Evolutionary conservation across 2,113 vertebrate genomes (phyloP).

Genomic region (Petromus typicus): DNA sequence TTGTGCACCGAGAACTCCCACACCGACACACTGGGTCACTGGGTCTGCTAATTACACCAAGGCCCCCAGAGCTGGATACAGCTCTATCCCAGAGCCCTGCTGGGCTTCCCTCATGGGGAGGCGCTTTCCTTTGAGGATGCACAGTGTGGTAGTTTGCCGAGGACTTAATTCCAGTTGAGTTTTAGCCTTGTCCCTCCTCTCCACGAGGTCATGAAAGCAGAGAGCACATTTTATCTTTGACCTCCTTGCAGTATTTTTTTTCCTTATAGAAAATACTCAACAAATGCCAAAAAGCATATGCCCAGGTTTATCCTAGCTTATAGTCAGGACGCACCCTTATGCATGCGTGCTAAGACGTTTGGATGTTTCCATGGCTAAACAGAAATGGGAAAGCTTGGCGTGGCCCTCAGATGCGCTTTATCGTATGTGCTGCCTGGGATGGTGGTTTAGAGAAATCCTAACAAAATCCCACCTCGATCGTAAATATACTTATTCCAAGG

Average conservation of each 20-base stretch:
- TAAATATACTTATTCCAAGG: neutral
- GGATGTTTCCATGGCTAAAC: neutral
- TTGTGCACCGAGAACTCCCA: neutral
- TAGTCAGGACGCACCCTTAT: neutral
- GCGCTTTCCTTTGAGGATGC: neutral
- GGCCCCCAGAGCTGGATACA: neutral
- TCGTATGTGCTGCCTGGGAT: neutral
- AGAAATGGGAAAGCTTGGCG: conserved; percentile 14
- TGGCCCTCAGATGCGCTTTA: neutral
- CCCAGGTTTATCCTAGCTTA: neutral
- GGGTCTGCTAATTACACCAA: neutral
- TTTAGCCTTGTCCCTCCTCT: neutral
- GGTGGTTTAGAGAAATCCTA: neutral
- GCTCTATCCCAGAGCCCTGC: neutral
- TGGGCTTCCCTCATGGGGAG: neutral
- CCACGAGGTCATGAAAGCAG: neutral
- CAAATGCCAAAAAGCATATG: neutral
- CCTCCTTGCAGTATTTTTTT: neutral
- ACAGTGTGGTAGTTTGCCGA: neutral
- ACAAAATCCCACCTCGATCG: neutral
- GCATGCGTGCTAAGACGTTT: neutral
- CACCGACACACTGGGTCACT: neutral
- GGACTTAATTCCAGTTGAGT: neutral
- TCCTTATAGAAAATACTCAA: neutral
- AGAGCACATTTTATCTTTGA: neutral